Evolutionary conservation across 1,140 invertebrate genomes (phyloP), one percentile per base, ranked within the genome.

Genomic region (Triops cancriformis): DNA sequence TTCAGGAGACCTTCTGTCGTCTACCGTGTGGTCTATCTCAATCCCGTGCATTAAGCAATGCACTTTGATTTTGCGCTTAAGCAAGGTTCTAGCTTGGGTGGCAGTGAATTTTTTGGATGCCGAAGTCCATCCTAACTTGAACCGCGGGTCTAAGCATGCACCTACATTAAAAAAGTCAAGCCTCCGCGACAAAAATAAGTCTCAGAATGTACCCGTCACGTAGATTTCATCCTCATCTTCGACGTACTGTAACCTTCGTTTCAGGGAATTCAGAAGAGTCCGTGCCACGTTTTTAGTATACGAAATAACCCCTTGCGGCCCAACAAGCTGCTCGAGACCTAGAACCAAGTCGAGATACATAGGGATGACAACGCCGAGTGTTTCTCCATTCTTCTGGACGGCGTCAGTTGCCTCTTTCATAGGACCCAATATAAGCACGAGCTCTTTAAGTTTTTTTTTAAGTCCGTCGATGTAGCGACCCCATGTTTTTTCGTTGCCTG

Each of bases 401-500:
- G n/a, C n/a, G n/a, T n/a, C n/a, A n/a, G n/a, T n/a, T n/a, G n/a
- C n/a, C n/a, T n/a, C n/a, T n/a, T n/a, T n/a, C n/a, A n/a, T n/a
- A n/a, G n/a, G n/a, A n/a, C n/a, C n/a, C n/a, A n/a, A n/a, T n/a
- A n/a, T n/a, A n/a, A n/a, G n/a, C n/a, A n/a, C n/a, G n/a, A n/a
- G n/a, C n/a, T n/a, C n/a, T 26, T 75, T 18, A 75, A n/a, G 45
- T n/a, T 7, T 45, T 45, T 42, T 37, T 43, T 76, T 42, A 76
- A 26, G n/a, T 76, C 75, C 43, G 37, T 76, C 11, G 43, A 26
- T 41, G 75, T 45, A 43, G 43, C 37, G 51, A 42, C 14, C 51
- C 43, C 75, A 45, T 43, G 42, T 45, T 76, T 76, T 45, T 76
- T 76, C 26, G 51, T 45, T 26, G 75, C 75, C 26, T 51, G 26